Base-by-base conservation (phyloP, 64 coral and sea anemone species). In the Porites australiensis region DNA sequence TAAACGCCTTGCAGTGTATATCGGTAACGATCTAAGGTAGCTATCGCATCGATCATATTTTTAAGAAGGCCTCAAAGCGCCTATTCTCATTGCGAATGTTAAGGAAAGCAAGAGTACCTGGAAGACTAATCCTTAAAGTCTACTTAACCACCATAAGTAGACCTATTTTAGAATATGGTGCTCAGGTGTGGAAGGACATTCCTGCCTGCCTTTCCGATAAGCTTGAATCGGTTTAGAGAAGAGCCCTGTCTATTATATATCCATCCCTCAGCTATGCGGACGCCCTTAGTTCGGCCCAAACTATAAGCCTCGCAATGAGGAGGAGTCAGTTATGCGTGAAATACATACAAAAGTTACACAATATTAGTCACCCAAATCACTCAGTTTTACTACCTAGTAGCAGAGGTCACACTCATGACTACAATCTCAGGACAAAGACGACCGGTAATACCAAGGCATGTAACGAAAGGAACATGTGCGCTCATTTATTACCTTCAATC, bases 161-260 rank as follows among this genome's bases (percentile, higher is more conserved):
- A 22, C 79, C 79, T 61, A 21, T 59, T 61, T 19, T 61, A 61
- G 75, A 79, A 37, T 37, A 37, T 37, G 27, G 27, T 37, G 27
- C 27, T 37, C 27, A 37, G 27, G 27, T 37, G 27, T 82, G 51
- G 79, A 51, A 82, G 79, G 79, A 82, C 2, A 59, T 61, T 61
- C 79, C 53, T 79, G 43, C 48, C 48, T 79, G 7, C 54, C 45
- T 79, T 46, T 79, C 75, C 8, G 44, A 79, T 43, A 59, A 82
- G 27, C 27, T 37, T 37, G 27, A 37, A 37, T 37, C 27, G 1
- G 27, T 37, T 37, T 37, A 37, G 27, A 37, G 27, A 37, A 37
- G 27, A 37, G 27, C 27, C 27, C 27, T 37, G 27, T 37, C 27
- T 37, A 37, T 37, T 37, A 37, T 37, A 37, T 37, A 37, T 37